These are phyloP conservation scores for Drosophila busckii DNA, from an alignment of 1,140 invertebrate genomes.

Conservation along the genomic window DNA sequence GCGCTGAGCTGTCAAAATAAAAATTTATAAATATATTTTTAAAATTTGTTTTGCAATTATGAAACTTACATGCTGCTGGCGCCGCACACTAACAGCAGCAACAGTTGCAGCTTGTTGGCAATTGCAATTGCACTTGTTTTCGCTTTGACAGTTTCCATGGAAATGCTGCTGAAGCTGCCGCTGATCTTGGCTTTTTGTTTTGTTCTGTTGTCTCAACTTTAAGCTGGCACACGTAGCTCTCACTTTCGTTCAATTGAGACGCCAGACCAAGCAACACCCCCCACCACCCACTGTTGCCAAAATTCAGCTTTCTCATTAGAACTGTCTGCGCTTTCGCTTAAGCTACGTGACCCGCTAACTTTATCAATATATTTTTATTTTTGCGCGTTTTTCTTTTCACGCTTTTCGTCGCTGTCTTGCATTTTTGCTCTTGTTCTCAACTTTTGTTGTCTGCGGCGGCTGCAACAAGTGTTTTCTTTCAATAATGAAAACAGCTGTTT, in stretches of 20 bases:
- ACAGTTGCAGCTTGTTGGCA: slow-evolving; percentile 32
- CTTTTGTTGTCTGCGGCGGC: too few species aligned
- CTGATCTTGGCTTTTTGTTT: slow-evolving; percentile 64
- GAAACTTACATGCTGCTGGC: slow-evolving; percentile 37
- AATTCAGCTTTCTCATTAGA: too few species aligned
- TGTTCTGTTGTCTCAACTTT: slow-evolving; percentile 16
- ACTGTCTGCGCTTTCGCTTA: too few species aligned
- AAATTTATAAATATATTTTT: not conserved
- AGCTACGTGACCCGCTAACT: too few species aligned
- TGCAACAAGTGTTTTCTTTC: too few species aligned
- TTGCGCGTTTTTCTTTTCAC: too few species aligned
- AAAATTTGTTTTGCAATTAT: not conserved
- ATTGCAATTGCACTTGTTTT: slow-evolving; percentile 37
- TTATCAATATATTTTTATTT: too few species aligned
- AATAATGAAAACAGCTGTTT: too few species aligned
- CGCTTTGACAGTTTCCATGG: slow-evolving; percentile 53
- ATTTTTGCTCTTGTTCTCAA: too few species aligned
- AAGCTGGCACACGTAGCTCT: slow-evolving; percentile 53
- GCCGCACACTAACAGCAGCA: slow-evolving; percentile 25
- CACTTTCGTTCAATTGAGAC: slow-evolving; percentile 55
- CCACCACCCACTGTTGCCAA: not conserved
- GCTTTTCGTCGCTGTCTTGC: too few species aligned
- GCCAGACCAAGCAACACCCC: slow-evolving; percentile 14
- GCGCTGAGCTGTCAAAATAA: slow-evolving; percentile 23
- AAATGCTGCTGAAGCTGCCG: slow-evolving; percentile 51